Conservation (phyloP, 2,888 invertebrate species). For the Apomyelois bistriatella region DNA sequence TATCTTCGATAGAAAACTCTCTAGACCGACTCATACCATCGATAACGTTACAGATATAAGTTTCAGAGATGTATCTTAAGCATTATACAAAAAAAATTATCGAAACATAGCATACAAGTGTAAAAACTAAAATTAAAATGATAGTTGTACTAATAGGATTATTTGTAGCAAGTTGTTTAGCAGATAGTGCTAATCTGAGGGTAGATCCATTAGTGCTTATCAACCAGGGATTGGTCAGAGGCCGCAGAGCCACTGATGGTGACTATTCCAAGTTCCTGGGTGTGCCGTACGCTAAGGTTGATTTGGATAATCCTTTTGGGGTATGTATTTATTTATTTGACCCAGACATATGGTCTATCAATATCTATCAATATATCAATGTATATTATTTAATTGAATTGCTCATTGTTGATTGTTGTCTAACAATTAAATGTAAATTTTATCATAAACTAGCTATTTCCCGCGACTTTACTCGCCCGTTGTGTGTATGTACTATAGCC, state of each 20-base stretch:
- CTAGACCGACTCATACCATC: not conserved
- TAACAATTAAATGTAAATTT: no score
- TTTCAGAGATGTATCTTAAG: not conserved
- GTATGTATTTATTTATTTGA: constrained; percentile 31
- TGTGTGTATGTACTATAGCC: no score
- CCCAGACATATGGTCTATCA: no score
- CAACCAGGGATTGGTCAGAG: constrained; percentile 61
- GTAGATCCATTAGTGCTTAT: constrained; percentile 65
- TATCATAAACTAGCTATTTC: no score
- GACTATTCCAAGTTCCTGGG: constrained; percentile 64
- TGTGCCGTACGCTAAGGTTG: constrained; percentile 63
- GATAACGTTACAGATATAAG: constrained; percentile 8
- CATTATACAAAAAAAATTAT: not conserved
- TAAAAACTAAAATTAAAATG: constrained; percentile 24
- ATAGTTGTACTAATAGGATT: constrained; percentile 30
- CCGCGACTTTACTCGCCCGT: no score
- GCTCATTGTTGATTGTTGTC: no score
- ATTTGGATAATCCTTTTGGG: constrained; percentile 61
- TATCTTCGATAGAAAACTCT: not conserved
- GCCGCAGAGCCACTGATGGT: constrained; percentile 55
- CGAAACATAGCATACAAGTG: no score
- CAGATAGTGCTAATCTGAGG: constrained; percentile 36
- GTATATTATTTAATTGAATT: no score
- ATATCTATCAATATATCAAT: no score
- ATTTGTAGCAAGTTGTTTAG: constrained; percentile 27